These are phyloP conservation scores for Pristis pectinata DNA, from an alignment of 2,797 vertebrate species.

Conservation along the genomic window DNA sequence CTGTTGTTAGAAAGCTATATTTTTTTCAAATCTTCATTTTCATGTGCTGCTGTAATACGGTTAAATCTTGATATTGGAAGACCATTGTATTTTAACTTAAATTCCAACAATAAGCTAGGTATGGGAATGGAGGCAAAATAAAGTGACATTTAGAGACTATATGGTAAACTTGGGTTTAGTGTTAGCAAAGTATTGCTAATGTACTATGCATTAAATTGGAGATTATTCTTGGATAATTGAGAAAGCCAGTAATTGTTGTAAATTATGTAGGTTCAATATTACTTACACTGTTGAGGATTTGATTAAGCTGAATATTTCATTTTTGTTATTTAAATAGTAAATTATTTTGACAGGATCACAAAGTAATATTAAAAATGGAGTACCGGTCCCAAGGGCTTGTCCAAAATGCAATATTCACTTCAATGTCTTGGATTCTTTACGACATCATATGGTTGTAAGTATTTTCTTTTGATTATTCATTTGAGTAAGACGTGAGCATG, in stretches of 20 bases:
- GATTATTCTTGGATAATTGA: neutral
- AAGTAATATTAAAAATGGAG: conserved; percentile 68
- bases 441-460: conserved; percentile 79
- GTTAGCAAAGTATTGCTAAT: neutral
- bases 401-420: conserved; percentile 81
- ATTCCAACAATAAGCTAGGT: neutral
- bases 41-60: neutral
- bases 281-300: neutral
- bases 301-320: neutral
- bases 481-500: neutral
- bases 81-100: too few relatives aligned
- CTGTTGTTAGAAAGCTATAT: neutral
- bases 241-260: neutral
- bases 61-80: neutral
- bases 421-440: conserved; percentile 69
- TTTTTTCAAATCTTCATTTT: neutral
- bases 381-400: conserved; percentile 72
- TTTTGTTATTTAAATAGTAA: neutral
- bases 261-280: neutral
- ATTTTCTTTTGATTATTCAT: conserved; percentile 42
- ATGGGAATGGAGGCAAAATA: neutral
- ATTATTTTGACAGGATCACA: conserved; percentile 42
- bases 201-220: neutral
- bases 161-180: neutral
- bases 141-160: neutral